Evolutionary conservation across 2,797 vertebrate species (phyloP), one percentile per base, ranked within the genome.

Genomic region (Trichosurus vulpecula): DNA sequence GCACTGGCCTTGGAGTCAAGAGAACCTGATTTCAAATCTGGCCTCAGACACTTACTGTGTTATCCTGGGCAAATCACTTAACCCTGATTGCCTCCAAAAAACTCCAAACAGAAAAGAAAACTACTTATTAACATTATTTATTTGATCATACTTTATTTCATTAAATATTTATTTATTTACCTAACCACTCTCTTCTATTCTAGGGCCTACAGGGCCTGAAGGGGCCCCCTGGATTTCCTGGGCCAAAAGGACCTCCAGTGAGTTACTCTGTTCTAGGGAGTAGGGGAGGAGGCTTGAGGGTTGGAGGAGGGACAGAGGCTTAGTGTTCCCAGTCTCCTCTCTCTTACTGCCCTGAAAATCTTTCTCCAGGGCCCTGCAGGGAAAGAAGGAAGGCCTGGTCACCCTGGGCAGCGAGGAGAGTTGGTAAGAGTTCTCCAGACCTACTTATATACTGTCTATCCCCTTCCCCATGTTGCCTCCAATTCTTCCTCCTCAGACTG

Each of bases 361-460:
- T 87, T 87, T 87, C 27, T 16, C 22, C 96, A 99, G 99, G 99
- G 99, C n/a, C 99, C 98, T 2, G 92, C 99, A 0, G 99, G 99
- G 91, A 99, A 99, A 97, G 99, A 99, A 0, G 99, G 99, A 52
- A 87, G 99, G 96, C 99, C 99, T 0, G 99, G 99, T 92, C 99
- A 99, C 98, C 99, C 99, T 6, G 99, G 99, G 41, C 99, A 99
- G 98, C 99, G 99, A 92, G 99, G 99, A 54, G 99, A 99, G 95
- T 98, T 99, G 95, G 99, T 99, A 97, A 99, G 99, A 99, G 95
- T 8, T 4, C 52, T 19, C 56, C 87, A 55, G 27, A 87, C 90
- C 74, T 81, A 9, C 22, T n/a, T 27, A 58, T 16, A 25, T 56
- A 22, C n/a, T 54, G 9, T n/a, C 74, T 94, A 55, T 81, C 12